Evolutionary conservation across 2,888 invertebrate genomes (phyloP).

Genomic region (Gymnoscelis rufifasciata): DNA sequence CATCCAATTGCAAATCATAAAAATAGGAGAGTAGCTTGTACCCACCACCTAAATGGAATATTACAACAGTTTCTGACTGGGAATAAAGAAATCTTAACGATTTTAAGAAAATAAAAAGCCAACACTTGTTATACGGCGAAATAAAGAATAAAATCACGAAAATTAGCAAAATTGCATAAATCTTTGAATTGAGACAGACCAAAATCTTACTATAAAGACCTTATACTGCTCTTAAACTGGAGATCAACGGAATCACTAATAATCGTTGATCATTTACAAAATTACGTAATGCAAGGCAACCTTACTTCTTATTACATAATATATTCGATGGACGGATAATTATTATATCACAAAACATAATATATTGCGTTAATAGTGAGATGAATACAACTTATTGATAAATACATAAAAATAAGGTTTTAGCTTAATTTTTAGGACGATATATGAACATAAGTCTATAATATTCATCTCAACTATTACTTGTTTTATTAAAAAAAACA

Average conservation of each 20-base stretch:
- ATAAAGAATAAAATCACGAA: no score
- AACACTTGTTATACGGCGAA: neutral
- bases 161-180: no score
- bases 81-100: neutral
- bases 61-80: neutral
- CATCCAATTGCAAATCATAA: constrained; percentile 46
- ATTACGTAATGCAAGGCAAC: constrained; percentile 75
- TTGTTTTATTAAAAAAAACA: constrained; percentile 19
- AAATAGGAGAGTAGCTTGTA: constrained; percentile 32
- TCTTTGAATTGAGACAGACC: no score
- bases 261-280: constrained; percentile 22
- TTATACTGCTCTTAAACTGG: constrained; percentile 9
- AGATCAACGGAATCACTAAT: constrained; percentile 19
- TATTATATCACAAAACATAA: constrained; percentile 56
- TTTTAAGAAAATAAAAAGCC: neutral
- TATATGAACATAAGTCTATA: neutral
- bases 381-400: constrained; percentile 15
- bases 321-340: constrained; percentile 43
- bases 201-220: constrained; percentile 1
- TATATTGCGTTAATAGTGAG: constrained; percentile 6
- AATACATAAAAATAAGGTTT: no score
- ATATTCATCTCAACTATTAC: neutral
- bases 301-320: constrained; percentile 30
- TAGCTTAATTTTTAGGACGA: no score
- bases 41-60: constrained; percentile 51